Percentiles rank a stretch among this genome's conserved stretches.
phyloP scores from a whole-genome alignment of 2,888 invertebrate genomes.

The Hemithea aestivaria region DNA sequence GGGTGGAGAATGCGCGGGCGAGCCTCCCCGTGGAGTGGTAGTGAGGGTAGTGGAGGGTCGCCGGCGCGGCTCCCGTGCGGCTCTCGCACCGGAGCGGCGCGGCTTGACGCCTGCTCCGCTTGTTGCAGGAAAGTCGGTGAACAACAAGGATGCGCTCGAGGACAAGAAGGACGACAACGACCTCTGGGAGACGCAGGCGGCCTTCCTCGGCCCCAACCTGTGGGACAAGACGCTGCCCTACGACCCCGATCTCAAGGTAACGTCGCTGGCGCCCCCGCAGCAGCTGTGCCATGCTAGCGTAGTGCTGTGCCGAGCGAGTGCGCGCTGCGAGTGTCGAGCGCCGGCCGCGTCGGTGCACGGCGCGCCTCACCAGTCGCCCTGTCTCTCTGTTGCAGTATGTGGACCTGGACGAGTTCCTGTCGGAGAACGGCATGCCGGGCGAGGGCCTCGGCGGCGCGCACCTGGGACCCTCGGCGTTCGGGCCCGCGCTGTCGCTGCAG shows the following conservation, averaged over 20 bases:
- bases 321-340: slow-evolving; percentile 12
- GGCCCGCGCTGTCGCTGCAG: slow-evolving; percentile 80
- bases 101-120: slow-evolving; percentile 55
- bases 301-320: slow-evolving; percentile 14
- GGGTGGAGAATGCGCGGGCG: too few relatives aligned
- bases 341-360: too few relatives aligned
- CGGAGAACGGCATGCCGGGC: slow-evolving; percentile 95
- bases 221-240: slow-evolving; percentile 97
- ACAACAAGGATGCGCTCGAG: slow-evolving; percentile 80
- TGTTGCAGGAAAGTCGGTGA: slow-evolving; percentile 82
- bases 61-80: slow-evolving; percentile 12
- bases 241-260: slow-evolving; percentile 97
- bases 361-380: too few relatives aligned
- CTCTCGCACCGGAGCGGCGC: slow-evolving; percentile 26
- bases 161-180: slow-evolving; percentile 90
- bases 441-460: slow-evolving; percentile 84
- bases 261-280: slow-evolving; percentile 34
- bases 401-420: slow-evolving; percentile 97
- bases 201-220: slow-evolving; percentile 96
- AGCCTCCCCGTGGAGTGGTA: too few relatives aligned
- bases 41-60: too few relatives aligned
- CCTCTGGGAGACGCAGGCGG: slow-evolving; percentile 96
- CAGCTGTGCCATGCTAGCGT: slow-evolving; percentile 17
- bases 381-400: slow-evolving; percentile 86
- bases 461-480: slow-evolving; percentile 81